Base-by-base conservation (phyloP, 2,113 vertebrate genomes). In the Elgaria multicarinata region DNA sequence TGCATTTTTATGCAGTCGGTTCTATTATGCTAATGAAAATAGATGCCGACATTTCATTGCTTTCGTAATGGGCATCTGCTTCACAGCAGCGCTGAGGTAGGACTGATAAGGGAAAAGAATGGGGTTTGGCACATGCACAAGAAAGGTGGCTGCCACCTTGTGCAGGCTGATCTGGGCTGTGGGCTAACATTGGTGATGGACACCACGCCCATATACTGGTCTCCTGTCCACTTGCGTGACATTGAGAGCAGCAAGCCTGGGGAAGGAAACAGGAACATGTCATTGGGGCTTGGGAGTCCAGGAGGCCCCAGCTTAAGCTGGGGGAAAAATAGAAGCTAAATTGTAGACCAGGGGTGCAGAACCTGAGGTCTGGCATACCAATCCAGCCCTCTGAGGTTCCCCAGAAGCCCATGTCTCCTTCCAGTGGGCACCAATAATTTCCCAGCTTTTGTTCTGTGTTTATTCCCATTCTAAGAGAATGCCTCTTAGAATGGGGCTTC, bases 1-100 rank as follows among this genome's bases (percentile, higher is more conserved):
- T 50, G 80, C 72, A 89, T 87, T 89, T 89, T 89, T 89, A 89
- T 39, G 81, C 72, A 84, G 42, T 89, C 77, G 76, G 62, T 64
- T 67, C 58, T 67, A 42, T 77, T 39, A 42, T 67, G 62, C 74
- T 77, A 76, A 76, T 89, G 88, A 67, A 84, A 89, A 89, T 89
- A 89, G 67, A 84, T 77, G 80, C 82, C 20, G 58, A 78, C 75
- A 78, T 89, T 89, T 75, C 72, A 69, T 42, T 77, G 81, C 81
- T 44, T 89, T 89, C 84, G 44, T 89, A 77, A 89, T 89, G 84
- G 58, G 81, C 58, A 77, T 67, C 62, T 77, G 58, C 72, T 42
- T 77, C 77, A 89, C 67, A 39, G 75, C 62, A 50, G 31, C 69
- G 86, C 75, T 87, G 86, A 67, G 86, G 75, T 36, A 87, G 75